Evolutionary conservation across 37 sponge, comb jelly and placozoan genomes (phyloP).

Genomic region (Chondrilla cf. caribensis): DNA sequence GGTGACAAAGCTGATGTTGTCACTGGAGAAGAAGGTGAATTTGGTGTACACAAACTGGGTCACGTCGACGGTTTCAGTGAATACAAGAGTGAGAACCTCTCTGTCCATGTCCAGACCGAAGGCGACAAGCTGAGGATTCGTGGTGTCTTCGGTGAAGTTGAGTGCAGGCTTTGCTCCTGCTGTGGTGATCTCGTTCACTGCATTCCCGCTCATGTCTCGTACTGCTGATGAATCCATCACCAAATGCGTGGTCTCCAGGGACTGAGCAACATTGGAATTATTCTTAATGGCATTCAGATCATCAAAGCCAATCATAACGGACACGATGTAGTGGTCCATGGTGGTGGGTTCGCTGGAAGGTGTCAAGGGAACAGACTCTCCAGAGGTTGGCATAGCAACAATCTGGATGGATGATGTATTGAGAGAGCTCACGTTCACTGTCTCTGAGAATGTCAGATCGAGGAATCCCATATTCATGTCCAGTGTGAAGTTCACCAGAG

Average conservation of each 20-base stretch:
- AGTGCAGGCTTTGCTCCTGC: conserved; percentile 13
- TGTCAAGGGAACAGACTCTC: conserved; percentile 41
- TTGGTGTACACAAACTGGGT: conserved; percentile 36
- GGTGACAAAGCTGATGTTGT: conserved; percentile 11
- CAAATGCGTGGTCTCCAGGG: conserved; percentile 52
- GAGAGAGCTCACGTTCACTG: conserved; percentile 58
- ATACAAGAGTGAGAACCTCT: conserved; percentile 58
- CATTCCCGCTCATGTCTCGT: conserved; percentile 75
- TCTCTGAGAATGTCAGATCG: conserved; percentile 71
- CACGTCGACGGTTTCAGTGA: conserved; percentile 85
- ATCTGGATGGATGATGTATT: conserved; percentile 42
- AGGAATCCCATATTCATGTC: conserved; percentile 68
- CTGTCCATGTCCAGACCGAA: conserved; percentile 78
- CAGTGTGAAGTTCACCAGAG: conserved; percentile 40
- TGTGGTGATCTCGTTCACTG: conserved; percentile 21
- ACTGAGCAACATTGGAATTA: conserved; percentile 47
- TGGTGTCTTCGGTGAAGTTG: conserved; percentile 46
- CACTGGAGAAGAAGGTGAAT: conserved; percentile 41
- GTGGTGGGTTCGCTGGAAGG: conserved; percentile 32
- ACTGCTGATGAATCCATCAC: conserved; percentile 34
- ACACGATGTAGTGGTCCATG: conserved; percentile 61
- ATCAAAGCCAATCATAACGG: conserved; percentile 28
- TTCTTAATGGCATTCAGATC: conserved; percentile 88
- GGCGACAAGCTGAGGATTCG: conserved; percentile 40
- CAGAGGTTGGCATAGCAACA: conserved; percentile 6